Conservation (phyloP, 2,888 invertebrate species). For the Pseudococcus longispinus region DNA sequence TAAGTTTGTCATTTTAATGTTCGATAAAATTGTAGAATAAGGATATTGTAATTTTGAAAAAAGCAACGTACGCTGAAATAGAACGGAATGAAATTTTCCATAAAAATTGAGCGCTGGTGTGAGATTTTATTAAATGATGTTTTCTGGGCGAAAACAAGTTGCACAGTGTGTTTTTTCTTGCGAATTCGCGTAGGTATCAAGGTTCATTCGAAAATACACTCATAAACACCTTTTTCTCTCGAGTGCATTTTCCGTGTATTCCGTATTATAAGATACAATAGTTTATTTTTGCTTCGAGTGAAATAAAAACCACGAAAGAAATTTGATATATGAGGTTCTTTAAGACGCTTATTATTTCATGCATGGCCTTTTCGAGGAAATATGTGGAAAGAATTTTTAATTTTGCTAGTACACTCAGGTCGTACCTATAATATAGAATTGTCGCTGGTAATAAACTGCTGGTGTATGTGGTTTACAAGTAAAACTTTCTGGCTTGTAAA, state of each 20-base stretch:
- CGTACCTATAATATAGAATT: neutral
- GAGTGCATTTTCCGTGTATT: slow-evolving; percentile 5
- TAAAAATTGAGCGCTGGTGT: slow-evolving; percentile 8
- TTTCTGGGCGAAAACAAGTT: slow-evolving; percentile 13
- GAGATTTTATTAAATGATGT: slow-evolving; percentile 42
- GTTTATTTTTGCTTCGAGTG: slow-evolving; percentile 33
- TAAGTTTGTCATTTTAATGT: neutral
- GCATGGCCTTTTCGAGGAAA: neutral
- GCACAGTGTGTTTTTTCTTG: neutral
- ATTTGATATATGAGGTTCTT: slow-evolving; percentile 22
- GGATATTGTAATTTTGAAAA: slow-evolving; percentile 18
- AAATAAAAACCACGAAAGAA: slow-evolving; percentile 31
- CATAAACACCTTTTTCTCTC: slow-evolving; percentile 37
- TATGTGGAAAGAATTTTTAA: slow-evolving; percentile 23
- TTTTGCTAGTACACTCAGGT: neutral
- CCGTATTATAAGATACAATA: neutral
- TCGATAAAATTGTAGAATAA: neutral
- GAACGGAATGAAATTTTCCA: slow-evolving; percentile 16
- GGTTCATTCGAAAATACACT: slow-evolving; percentile 20
- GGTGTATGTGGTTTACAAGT: neutral
- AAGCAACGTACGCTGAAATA: slow-evolving; percentile 24
- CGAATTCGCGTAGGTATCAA: neutral
- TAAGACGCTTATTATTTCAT: slow-evolving; percentile 44
- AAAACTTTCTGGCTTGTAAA: neutral
- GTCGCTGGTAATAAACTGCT: neutral